phyloP scores from a whole-genome alignment of 2,113 vertebrate genomes.

The Tympanuchus pallidicinctus region DNA sequence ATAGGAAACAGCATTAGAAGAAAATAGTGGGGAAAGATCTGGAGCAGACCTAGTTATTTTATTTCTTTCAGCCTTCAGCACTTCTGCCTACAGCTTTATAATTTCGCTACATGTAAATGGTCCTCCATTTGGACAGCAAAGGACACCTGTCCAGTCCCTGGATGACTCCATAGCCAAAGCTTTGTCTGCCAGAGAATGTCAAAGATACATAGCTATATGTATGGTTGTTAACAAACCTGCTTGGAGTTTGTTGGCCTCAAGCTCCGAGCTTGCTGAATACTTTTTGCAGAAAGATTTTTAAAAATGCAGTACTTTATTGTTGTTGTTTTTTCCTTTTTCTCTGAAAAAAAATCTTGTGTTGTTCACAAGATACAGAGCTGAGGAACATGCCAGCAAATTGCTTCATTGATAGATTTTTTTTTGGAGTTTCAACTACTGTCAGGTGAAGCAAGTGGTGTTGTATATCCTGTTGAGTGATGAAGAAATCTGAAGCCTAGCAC shows the following conservation, averaged over 20 bases:
- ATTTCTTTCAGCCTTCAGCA: not conserved
- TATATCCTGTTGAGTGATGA: not conserved
- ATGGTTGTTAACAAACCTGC: not conserved
- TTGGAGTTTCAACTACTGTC: not conserved
- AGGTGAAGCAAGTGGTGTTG: not conserved
- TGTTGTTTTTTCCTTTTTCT: not conserved
- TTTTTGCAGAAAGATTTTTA: not conserved
- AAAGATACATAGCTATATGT: not conserved
- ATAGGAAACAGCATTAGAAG: not conserved
- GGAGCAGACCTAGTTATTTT: not conserved
- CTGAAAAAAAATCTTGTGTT: not conserved
- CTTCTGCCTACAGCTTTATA: not conserved
- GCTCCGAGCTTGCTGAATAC: fast-evolving
- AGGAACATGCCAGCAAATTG: not conserved
- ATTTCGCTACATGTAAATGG: not conserved
- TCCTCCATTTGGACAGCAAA: not conserved
- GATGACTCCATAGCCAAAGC: not conserved
- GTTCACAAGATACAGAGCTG: not conserved
- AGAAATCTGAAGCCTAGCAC: not conserved
- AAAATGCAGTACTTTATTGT: not conserved
- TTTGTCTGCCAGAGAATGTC: not conserved
- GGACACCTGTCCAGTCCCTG: not conserved
- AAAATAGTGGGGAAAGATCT: not conserved
- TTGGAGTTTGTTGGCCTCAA: not conserved
- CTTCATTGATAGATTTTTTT: not conserved